Base-by-base conservation (phyloP, 2,888 invertebrate genomes). In the Mythimna vitellina region DNA sequence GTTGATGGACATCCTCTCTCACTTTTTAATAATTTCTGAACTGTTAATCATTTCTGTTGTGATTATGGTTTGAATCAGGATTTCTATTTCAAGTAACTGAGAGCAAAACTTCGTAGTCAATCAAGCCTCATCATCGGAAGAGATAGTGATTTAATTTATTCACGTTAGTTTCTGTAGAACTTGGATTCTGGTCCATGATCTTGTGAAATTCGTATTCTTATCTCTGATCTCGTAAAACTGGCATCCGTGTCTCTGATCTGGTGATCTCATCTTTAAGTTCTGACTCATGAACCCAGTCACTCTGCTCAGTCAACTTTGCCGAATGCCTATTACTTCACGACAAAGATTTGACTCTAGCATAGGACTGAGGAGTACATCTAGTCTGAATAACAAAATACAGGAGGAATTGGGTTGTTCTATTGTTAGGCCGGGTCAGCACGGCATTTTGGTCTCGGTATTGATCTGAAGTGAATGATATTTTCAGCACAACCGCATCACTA, bases 381-480 rank as follows among this genome's bases (percentile, higher is more conserved):
- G n/a, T 32, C 57, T 61, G 54, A 49, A 60, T 60, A 65, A 65
- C 64, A 61, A 49, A 76, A 76, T 66, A 65, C 54, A 35, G 54
- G 49, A 70, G 62, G 57, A 80, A 74, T 67, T 74, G 46, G 80
- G 83, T 67, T 82, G 74, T 1, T 74, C 80, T 82, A 80, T 80
- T 82, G 73, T 81, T 80, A 81, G 78, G 61, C 42, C 63, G 62
- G 76, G 71, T 70, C 73, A 77, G 73, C 70, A 70, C 81, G 67
- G 78, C 70, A 60, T 81, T 82, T 78, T 74, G 65, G 79, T 53
- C 54, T 69, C 65, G 7, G 70, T 80, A 80, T 80, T 80, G 80
- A 80, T 80, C 80, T 74, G 58, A 82, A 82, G 35, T 66, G 64
- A 67, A 70, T 79, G 35, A 74, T 79, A 82, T 82, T 74, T 82